phyloP scores from a whole-genome alignment of 2,888 invertebrate species.

The Cantharis nigra region DNA sequence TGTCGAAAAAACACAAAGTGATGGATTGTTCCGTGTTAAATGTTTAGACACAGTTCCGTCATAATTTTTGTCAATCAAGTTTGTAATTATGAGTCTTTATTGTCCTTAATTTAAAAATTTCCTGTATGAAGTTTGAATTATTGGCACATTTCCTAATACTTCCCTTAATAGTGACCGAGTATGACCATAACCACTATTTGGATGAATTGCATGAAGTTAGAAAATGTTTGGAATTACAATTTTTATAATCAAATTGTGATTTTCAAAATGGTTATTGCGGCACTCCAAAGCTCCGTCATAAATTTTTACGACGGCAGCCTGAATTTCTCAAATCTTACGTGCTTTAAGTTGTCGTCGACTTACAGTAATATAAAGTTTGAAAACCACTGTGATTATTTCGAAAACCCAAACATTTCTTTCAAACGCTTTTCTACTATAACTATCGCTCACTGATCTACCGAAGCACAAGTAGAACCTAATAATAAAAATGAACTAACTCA shows the following conservation, averaged over 20 bases:
- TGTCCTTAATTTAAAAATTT: neutral
- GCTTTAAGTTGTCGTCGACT: neutral
- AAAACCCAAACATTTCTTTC: neutral
- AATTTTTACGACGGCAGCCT: neutral
- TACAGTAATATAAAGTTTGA: neutral
- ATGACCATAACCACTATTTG: neutral
- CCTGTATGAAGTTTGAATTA: neutral
- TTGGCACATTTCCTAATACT: neutral
- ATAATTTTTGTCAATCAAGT: slow-evolving; percentile 19
- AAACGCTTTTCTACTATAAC: slow-evolving; percentile 3
- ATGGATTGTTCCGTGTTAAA: slow-evolving; percentile 25
- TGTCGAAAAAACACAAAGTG: slow-evolving; percentile 26
- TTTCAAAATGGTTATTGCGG: neutral
- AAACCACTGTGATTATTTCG: neutral
- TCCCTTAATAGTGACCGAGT: neutral
- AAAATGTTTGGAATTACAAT: neutral
- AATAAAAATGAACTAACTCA: neutral
- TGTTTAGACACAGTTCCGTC: slow-evolving; percentile 32
- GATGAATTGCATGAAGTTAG: neutral
- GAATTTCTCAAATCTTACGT: neutral
- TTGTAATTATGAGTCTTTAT: slow-evolving; percentile 4
- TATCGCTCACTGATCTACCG: slow-evolving; percentile 22
- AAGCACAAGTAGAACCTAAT: slow-evolving; percentile 18
- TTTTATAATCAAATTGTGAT: neutral
- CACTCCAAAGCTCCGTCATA: neutral